Base-by-base conservation (phyloP, 2,113 vertebrate genomes). In the Talpa occidentalis region DNA sequence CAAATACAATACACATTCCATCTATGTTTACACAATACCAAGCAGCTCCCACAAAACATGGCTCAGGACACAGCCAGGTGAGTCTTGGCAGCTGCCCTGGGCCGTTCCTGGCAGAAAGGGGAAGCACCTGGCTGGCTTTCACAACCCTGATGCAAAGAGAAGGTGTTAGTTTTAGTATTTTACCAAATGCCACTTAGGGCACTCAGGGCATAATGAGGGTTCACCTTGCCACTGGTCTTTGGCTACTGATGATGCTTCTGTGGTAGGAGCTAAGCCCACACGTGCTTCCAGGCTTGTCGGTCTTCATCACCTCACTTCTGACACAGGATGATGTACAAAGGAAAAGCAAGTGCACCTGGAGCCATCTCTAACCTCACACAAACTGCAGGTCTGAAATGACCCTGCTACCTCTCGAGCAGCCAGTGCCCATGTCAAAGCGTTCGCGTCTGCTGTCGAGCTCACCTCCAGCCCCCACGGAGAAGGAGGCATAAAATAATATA, bases 161-260 rank as follows among this genome's bases (percentile, higher is more conserved):
- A 56, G 52, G 19, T 56, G 54, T 56, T 21, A 32, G 7, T 24
- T 10, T 14, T 56, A 19, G 5, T 1, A 22, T 86, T 73, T 42
- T 21, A 40, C 67, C 40, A 67, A 26, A 19, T 3, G 4, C 49
- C 72, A 78, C 78, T 32, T 15, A 10, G 17, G 15, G 42, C 2
- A 10, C 16, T 85, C 28, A 3, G 67, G 24, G 37, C 44, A 3
- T 37, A 72, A 72, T 19, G n/a, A 60, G 66, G 56, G 22, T n/a
- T 69, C 78, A 32, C 24, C 0, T 0, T 3, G n/a, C 47, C 54
- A 5, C 69, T 3, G 1, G 59, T 40, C 37, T 72, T 76, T 82
- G 26, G 52, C 1, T 42, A 15, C 64, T 1, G 6, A 7, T 14
- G 47, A 42, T 0, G 3, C 67, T 52, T 42, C 62, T 24, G 42